Percentiles rank a stretch among this genome's conserved stretches.
Conservation (phyloP, 1,140 invertebrate genomes). For the Zaprionus vittiger region DNA sequence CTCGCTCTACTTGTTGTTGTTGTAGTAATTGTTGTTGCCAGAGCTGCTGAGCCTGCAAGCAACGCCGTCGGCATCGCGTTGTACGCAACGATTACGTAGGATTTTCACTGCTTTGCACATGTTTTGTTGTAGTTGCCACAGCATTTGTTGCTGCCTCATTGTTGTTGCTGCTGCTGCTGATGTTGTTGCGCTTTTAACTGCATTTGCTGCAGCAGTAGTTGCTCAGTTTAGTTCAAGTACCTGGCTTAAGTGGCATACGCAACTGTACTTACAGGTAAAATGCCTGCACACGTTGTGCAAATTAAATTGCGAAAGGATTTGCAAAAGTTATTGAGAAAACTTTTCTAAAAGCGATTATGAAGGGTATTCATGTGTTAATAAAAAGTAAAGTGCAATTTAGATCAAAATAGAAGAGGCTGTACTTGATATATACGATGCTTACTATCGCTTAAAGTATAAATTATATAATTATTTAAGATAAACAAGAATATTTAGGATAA, state of each 20-base stretch:
- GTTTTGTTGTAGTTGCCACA: conserved; percentile 9
- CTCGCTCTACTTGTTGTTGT: conserved; percentile 33
- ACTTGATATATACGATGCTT: no score
- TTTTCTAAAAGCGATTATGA: background rate
- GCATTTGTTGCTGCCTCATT: no score
- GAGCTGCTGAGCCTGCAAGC: conserved; percentile 40
- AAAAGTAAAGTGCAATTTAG: no score
- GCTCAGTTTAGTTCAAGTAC: conserved; percentile 33
- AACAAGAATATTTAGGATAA: no score
- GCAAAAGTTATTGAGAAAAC: background rate
- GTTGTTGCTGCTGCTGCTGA: no score
- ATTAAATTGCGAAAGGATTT: background rate
- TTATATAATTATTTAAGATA: no score
- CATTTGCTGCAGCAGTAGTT: conserved; percentile 4
- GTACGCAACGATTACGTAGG: conserved; percentile 71
- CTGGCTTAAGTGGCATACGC: conserved; percentile 12
- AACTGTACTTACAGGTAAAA: conserved; percentile 6
- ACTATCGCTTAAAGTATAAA: no score
- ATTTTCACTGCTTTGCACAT: conserved; percentile 70
- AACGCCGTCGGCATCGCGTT: conserved; percentile 31
- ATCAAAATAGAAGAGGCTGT: no score
- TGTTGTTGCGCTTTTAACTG: conserved; percentile 35
- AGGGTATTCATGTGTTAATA: no score
- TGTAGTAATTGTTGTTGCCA: conserved; percentile 37
- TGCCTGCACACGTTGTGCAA: background rate